A percentile compares a stretch with the other conserved stretches of the same genome.
phyloP scores from a whole-genome alignment of 2,797 vertebrate genomes.

The Typhlichthys eigenmanni region DNA sequence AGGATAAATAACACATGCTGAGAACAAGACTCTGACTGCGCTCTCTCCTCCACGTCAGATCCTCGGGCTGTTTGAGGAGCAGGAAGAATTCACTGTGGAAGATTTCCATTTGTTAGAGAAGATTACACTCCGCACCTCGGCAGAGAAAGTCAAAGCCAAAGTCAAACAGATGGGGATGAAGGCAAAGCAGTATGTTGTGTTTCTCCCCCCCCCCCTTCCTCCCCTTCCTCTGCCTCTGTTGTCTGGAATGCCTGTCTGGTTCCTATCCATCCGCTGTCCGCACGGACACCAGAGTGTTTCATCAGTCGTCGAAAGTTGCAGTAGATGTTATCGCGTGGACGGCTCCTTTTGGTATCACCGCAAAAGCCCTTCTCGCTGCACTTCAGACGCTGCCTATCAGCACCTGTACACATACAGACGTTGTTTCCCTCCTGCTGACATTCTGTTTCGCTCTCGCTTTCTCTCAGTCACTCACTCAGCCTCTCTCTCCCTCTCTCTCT shows the following conservation, averaged over 20 bases:
- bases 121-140: slow-evolving; percentile 82
- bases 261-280: neutral
- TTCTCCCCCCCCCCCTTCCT: neutral
- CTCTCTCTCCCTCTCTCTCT: neutral
- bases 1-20: slow-evolving; percentile 47
- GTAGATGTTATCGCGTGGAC: slow-evolving; percentile 4
- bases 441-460: neutral
- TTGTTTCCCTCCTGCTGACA: too few relatives aligned
- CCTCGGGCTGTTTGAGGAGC: slow-evolving; percentile 82
- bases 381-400: neutral
- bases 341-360: neutral
- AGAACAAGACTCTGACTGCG: slow-evolving; percentile 37
- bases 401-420: neutral
- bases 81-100: slow-evolving; percentile 83
- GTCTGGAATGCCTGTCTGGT: slow-evolving; percentile 3
- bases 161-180: slow-evolving; percentile 85
- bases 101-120: slow-evolving; percentile 93
- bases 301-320: neutral
- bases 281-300: slow-evolving; percentile 1
- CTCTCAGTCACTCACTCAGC: neutral
- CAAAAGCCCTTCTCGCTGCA: neutral
- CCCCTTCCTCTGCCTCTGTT: slow-evolving; percentile 1
- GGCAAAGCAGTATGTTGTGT: slow-evolving; percentile 83
- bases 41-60: slow-evolving; percentile 74
- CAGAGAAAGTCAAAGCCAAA: slow-evolving; percentile 85